phyloP scores from a whole-genome alignment of 1,140 invertebrate species.

The Panulirus ornatus region DNA sequence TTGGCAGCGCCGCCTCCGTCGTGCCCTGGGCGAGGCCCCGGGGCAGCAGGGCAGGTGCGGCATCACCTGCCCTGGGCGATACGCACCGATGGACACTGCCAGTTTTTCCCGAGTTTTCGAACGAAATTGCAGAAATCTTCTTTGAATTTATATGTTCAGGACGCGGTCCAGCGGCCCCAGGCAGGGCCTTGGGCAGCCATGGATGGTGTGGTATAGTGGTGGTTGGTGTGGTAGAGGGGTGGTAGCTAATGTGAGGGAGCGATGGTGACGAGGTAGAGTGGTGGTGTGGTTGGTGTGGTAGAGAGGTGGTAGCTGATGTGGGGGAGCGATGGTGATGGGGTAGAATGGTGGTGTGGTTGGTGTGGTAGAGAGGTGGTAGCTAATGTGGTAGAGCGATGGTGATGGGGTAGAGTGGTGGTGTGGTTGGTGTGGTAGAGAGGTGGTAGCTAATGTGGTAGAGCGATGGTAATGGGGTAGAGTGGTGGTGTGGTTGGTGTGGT shows the following conservation, averaged over 20 bases:
- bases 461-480: not conserved
- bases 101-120: not conserved
- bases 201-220: not conserved
- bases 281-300: not conserved
- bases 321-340: not conserved
- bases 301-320: not conserved
- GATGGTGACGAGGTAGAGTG: not conserved
- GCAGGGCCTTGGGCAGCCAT: not conserved
- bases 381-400: not conserved
- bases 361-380: not conserved
- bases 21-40: conserved; percentile 1
- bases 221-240: not conserved
- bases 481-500: not conserved
- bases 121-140: not conserved
- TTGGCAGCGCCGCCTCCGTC: not conserved
- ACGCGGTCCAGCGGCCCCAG: not conserved
- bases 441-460: not conserved
- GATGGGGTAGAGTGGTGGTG: not conserved
- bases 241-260: not conserved
- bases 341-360: not conserved
- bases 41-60: not conserved
- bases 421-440: not conserved
- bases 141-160: not conserved
- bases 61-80: not conserved
- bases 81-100: not conserved